Conservation (phyloP, 2,888 invertebrate genomes). For the Autographa pulchrina region DNA sequence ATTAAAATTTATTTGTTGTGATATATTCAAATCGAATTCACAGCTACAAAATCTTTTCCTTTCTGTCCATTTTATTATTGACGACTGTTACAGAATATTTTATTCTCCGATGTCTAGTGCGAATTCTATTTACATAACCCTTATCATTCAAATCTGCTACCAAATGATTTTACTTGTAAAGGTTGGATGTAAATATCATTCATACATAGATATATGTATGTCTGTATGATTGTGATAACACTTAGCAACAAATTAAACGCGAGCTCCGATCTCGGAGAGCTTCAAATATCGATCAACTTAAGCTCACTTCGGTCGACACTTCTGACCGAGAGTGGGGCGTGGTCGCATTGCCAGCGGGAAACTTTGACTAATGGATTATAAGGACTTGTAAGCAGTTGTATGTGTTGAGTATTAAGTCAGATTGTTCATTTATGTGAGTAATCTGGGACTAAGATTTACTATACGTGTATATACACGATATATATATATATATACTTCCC, state of each 20-base stretch:
- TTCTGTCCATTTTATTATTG: no score
- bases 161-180: not conserved
- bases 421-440: no score
- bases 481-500: no score
- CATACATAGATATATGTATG: not conserved
- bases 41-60: no score
- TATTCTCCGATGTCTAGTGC: no score
- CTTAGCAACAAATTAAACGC: constrained; percentile 46
- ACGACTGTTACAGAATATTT: no score
- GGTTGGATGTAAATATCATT: not conserved
- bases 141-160: not conserved
- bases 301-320: constrained; percentile 45
- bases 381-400: not conserved
- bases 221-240: constrained; percentile 29
- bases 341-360: constrained; percentile 23
- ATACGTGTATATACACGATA: no score
- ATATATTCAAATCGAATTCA: no score
- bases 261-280: constrained; percentile 31
- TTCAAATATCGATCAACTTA: constrained; percentile 34
- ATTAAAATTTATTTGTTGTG: no score
- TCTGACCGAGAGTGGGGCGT: constrained; percentile 15
- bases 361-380: not conserved
- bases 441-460: no score
- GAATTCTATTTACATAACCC: no score
- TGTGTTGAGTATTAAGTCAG: no score